Evolutionary conservation across 2,113 vertebrate species (phyloP), one percentile per base, ranked within the genome.

Genomic region (Varanus komodoensis): DNA sequence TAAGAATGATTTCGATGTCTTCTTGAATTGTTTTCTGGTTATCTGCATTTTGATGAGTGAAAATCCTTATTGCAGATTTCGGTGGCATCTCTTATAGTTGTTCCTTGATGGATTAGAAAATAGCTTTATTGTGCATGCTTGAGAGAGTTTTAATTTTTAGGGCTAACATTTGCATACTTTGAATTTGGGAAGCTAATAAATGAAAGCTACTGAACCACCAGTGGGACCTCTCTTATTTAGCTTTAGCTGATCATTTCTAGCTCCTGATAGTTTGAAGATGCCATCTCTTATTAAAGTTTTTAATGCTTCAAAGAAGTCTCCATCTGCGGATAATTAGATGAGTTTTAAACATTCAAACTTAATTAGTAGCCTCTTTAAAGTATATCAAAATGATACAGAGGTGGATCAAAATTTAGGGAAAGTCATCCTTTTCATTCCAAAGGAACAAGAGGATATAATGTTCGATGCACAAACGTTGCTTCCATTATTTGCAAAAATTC

Each of bases 301-400:
- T 87, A 87, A 17, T 89, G 3, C 21, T 85, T 95, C 64, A 94
- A 83, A 81, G 68, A 38, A 89, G 75, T 91, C 83, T 95, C 84
- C 50, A 84, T 54, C 78, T 95, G 87, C 50, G 87, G 83, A 79
- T 86, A 91, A 88, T 90, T 92, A 93, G 12, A 74, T 79, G 73
- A 74, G 32, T 1, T 61, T 90, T 90, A 57, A 50, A 84, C 64
- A 64, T 82, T 93, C 48, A 11, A 93, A 23, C 90, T 73, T 86
- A 86, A 91, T 67, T 92, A 83, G n/a, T 73, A 73, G n/a, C 38
- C 23, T 82, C 7, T 82, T 44, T 87, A 86, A 90, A 80, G 68
- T 68, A 67, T 82, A 2, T 89, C 77, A 80, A 88, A 69, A 0
- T 91, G 75, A 75, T 73, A 52, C 88, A 38, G 1, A 14, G 29